Conservation (phyloP, 2,888 invertebrate species). For the Lottia scabra region DNA sequence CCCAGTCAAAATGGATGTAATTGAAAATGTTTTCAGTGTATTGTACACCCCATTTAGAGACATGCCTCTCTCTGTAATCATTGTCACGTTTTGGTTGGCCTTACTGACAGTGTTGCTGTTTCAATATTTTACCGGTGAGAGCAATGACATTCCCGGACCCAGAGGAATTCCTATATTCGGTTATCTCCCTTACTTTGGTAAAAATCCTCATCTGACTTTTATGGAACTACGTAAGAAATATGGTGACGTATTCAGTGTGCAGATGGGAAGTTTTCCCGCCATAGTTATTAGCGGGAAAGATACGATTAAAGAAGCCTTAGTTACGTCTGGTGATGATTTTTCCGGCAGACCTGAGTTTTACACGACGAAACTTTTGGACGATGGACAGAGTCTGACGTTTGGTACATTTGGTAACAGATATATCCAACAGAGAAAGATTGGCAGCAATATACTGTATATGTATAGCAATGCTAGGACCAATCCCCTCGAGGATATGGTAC, state of each 20-base stretch:
- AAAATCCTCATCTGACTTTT: conserved; percentile 26
- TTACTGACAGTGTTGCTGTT: not conserved
- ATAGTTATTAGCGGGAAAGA: conserved; percentile 34
- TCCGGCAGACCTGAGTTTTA: conserved; percentile 29
- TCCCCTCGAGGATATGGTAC: conserved; percentile 16
- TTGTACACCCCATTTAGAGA: not conserved
- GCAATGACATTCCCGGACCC: conserved; percentile 32
- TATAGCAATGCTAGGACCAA: conserved; percentile 17
- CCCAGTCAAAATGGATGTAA: not conserved
- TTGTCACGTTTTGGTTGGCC: not conserved
- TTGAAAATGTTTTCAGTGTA: not conserved
- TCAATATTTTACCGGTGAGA: not conserved
- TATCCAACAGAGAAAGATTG: conserved; percentile 26
- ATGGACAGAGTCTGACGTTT: conserved; percentile 18
- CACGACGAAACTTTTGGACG: conserved; percentile 12
- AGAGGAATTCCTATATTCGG: conserved; percentile 35
- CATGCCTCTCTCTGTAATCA: not conserved
- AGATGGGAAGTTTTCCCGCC: conserved; percentile 33
- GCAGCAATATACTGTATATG: conserved; percentile 18
- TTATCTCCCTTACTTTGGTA: conserved; percentile 29
- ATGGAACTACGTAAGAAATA: conserved; percentile 20
- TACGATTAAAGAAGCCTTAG: conserved; percentile 23
- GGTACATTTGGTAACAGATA: conserved; percentile 18
- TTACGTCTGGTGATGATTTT: conserved; percentile 21
- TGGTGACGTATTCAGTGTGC: conserved; percentile 32